Evolutionary conservation across 2,888 invertebrate species (phyloP).

Genomic region (Stenodema calcarata): DNA sequence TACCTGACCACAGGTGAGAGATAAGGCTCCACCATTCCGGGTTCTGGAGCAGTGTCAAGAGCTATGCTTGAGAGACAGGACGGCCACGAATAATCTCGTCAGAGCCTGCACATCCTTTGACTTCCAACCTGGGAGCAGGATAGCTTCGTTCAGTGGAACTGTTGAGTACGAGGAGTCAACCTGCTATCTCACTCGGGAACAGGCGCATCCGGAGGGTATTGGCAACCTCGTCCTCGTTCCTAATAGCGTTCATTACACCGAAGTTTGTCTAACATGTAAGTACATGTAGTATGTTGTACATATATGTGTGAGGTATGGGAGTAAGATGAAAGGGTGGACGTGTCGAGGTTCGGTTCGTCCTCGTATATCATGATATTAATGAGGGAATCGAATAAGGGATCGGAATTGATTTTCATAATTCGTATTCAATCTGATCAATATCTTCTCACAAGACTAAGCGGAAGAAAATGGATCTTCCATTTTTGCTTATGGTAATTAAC

Average conservation of each 20-base stretch:
- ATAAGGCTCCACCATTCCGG: conserved; percentile 83
- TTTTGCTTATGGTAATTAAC: too few species aligned
- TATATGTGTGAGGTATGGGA: too few species aligned
- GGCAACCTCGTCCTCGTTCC: conserved; percentile 88
- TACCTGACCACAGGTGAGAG: conserved; percentile 68
- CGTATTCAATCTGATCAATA: too few species aligned
- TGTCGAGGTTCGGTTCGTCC: too few species aligned
- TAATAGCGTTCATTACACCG: conserved; percentile 88
- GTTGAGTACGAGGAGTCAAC: conserved; percentile 88
- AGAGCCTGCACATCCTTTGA: conserved; percentile 87
- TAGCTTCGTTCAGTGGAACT: conserved; percentile 80
- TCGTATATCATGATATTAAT: too few species aligned
- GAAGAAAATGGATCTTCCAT: too few species aligned
- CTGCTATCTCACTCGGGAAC: conserved; percentile 84
- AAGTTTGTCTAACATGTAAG: conserved; percentile 88
- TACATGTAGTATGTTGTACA: too few species aligned
- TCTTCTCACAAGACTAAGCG: too few species aligned
- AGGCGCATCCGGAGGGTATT: conserved; percentile 86
- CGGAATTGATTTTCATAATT: too few species aligned
- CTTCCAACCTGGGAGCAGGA: conserved; percentile 86
- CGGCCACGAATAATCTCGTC: conserved; percentile 78
- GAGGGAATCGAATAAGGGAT: too few species aligned
- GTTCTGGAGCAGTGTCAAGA: conserved; percentile 90
- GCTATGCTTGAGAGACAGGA: conserved; percentile 80
- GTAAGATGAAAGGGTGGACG: too few species aligned